Evolutionary conservation across 2,113 vertebrate genomes (phyloP), one percentile per base, ranked within the genome.

Genomic region (Lasiurus borealis): DNA sequence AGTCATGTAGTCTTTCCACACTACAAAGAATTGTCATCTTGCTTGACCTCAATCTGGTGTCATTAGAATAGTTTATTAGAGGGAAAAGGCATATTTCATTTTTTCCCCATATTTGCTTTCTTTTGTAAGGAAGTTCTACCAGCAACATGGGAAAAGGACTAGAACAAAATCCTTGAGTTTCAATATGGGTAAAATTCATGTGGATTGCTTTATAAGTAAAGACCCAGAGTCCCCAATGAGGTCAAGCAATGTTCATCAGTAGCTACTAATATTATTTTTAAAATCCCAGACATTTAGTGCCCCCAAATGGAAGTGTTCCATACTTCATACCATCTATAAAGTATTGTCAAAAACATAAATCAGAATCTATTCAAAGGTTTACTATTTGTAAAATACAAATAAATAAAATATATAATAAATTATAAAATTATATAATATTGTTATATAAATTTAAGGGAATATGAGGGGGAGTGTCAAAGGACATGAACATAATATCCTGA

Each of bases 361-460:
- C 29, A 15, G 27, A 81, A 78, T 76, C 71, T 69, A 19, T 59
- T 19, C 16, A 75, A 91, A 14, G 27, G 21, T 85, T 93, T 82
- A 34, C 52, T 31, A 46, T 73, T 84, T 23, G 62, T 50, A 59
- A 71, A n/a, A n/a, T 52, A 68, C 59, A 27, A 66, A 6, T 59
- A 71, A 72, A 25, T 57, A 84, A 76, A 73, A 48, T 73, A 72
- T 11, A 10, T 66, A 50, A 27, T 59, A 40, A 34, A 21, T 50
- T 86, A 3, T 46, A 72, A 83, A 85, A 48, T 66, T 73, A 50
- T 27, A 77, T 48, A 78, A 91, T 15, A 64, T 81, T 52, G 54
- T 64, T 92, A 54, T 19, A 72, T 62, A 82, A 34, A 69, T 72
- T 29, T 85, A 88, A 83, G 48, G 29, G 85, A 91, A 86, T 36